Base-by-base conservation (phyloP, 2,888 invertebrate species). In the Balanococcus diminutus region DNA sequence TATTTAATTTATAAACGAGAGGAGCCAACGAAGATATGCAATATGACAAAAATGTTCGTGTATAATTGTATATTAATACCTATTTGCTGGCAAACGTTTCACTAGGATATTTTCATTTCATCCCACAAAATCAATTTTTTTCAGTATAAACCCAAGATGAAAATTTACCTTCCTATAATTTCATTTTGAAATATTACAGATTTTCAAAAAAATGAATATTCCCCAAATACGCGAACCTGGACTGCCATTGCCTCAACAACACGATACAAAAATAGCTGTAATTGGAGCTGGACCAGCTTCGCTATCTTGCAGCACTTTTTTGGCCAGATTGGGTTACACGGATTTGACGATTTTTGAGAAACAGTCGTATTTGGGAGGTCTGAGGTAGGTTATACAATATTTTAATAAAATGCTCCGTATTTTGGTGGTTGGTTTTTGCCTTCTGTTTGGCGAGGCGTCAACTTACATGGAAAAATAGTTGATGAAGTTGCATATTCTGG, bases 251-350 rank as follows among this genome's bases (percentile, higher is more conserved):
- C 72, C 82, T 9, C 67, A 32, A 42, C 42, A 67, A 31, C 86
- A 86, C 31, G 67, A 86, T 72, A 67, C 93, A 8, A 95, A 94
- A 90, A 95, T 99, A 82, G 97, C 95, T 0, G 90, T 99, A 36
- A 89, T 99, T 8, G 99, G 99, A 0, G 98, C 97, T 87, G 99
- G 99, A 0, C 99, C 99, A 0, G 98, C 99, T 3, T 97, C 97
- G 9, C 92, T 98, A 86, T 98, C 98, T 11, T 99, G 99, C 89
- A 98, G 98, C 0, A 98, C 98, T 19, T 99, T 97, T 91, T 91
- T 99, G 22, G 98, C 95, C 0, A 92, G 99, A 28, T 91, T 99
- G 19, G 99, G 99, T 0, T 99, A 99, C 89, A 93, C 93, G 8
- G 91, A 98, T 89, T 91, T 99, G 28, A 97, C 96, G 0, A 95